Conservation (phyloP, 92 coral and sea anemone genomes). For the Hydrozoanthus gracilis region DNA sequence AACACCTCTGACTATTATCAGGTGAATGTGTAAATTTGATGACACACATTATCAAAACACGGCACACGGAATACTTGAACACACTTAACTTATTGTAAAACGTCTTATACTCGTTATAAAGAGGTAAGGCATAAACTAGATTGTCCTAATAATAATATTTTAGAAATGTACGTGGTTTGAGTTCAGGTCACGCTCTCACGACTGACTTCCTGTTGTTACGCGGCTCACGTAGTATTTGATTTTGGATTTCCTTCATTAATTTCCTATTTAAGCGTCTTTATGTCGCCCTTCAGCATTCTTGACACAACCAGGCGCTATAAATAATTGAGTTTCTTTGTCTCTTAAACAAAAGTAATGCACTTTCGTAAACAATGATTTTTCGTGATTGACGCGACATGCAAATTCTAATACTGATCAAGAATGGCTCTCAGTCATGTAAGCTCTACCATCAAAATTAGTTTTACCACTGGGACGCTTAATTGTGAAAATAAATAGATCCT, state of each 20-base stretch:
- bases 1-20: no score
- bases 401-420: constrained; percentile 6
- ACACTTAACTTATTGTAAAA: no score
- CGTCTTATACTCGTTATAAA: no score
- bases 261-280: constrained; percentile 32
- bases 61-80: no score
- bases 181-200: constrained; percentile 7
- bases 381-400: constrained; percentile 20
- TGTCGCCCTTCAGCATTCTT: constrained; percentile 21
- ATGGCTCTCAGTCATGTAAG: neutral
- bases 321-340: constrained; percentile 24
- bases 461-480: neutral
- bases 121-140: no score
- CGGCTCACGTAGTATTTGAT: constrained; percentile 14
- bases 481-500: no score
- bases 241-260: constrained; percentile 27
- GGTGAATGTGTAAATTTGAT: no score
- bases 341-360: neutral
- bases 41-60: no score
- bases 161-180: neutral
- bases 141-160: neutral
- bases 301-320: constrained; percentile 10
- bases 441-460: neutral
- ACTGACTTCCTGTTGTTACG: neutral
- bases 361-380: constrained; percentile 3